A percentile compares a stretch with the other conserved stretches of the same genome.
Evolutionary conservation across 2,797 vertebrate genomes (phyloP).

Genomic region (Sebastes reedi): DNA sequence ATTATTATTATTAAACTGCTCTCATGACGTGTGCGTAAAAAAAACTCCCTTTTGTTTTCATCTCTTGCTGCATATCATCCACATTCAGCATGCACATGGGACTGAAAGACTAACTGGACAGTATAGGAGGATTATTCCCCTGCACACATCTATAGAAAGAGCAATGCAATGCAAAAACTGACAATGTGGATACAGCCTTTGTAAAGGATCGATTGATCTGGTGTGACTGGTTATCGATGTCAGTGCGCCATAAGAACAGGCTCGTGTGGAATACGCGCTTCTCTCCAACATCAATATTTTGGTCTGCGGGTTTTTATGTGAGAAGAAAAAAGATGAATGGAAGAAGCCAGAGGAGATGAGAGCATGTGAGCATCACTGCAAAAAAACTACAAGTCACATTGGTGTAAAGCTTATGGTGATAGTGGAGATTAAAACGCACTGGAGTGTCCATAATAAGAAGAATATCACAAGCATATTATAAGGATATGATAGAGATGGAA

Average conservation of each 20-base stretch:
- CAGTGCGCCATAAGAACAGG: background rate
- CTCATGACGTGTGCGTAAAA: slow-evolving; percentile 2
- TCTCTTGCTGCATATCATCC: slow-evolving; percentile 5
- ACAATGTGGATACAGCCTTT: accelerated
- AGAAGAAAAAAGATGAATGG: slow-evolving; percentile 7
- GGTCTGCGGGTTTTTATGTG: background rate
- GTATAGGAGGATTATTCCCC: background rate
- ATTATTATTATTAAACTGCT: background rate
- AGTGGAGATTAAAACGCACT: background rate
- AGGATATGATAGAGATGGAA: background rate
- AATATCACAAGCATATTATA: background rate
- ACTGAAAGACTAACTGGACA: background rate
- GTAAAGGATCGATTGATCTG: background rate
- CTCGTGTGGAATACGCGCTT: background rate
- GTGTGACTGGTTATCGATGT: background rate
- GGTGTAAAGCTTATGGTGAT: background rate
- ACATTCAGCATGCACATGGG: background rate
- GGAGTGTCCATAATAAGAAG: background rate
- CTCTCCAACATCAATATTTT: background rate
- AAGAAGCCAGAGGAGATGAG: background rate
- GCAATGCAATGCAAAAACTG: background rate
- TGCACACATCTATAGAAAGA: background rate
- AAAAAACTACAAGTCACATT: background rate
- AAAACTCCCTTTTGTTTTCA: slow-evolving; percentile 7
- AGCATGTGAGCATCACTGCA: background rate